A percentile compares a stretch with the other conserved stretches of the same genome.
phyloP scores from a whole-genome alignment of 92 coral and sea anemone genomes.

The Siderastrea siderea region DNA sequence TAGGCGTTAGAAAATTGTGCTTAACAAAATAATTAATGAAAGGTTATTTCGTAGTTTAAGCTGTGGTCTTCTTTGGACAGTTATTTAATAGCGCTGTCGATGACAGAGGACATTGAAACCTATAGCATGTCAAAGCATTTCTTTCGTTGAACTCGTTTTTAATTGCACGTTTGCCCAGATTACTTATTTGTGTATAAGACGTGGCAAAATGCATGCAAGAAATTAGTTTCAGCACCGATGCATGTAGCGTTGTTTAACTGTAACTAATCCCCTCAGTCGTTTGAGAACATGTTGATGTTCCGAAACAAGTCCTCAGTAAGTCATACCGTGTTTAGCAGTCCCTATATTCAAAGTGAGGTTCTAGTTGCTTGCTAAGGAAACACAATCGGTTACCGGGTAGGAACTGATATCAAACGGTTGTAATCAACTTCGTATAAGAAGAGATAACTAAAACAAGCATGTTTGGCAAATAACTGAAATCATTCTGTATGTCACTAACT shows the following conservation, averaged over 20 bases:
- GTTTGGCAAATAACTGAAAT: neutral
- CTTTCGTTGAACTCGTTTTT: neutral
- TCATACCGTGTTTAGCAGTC: neutral
- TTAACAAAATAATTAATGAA: neutral
- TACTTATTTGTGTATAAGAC: neutral
- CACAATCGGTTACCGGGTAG: too few relatives aligned
- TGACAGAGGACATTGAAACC: slow-evolving; percentile 19
- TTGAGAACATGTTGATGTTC: neutral
- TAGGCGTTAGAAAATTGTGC: neutral
- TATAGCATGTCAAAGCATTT: neutral
- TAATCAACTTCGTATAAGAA: neutral
- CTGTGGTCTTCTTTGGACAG: neutral
- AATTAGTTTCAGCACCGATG: neutral
- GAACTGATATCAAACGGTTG: neutral
- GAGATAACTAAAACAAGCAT: neutral
- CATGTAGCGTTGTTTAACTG: too few relatives aligned
- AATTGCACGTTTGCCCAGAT: neutral
- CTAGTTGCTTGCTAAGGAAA: neutral
- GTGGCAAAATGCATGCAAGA: neutral
- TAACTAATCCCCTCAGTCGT: neutral
- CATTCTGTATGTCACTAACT: neutral
- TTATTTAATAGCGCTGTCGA: neutral
- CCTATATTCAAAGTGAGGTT: neutral
- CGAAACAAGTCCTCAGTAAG: neutral
- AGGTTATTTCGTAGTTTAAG: neutral